Base-by-base conservation (phyloP, 2,888 invertebrate species). In the Melanostoma mellinum region DNA sequence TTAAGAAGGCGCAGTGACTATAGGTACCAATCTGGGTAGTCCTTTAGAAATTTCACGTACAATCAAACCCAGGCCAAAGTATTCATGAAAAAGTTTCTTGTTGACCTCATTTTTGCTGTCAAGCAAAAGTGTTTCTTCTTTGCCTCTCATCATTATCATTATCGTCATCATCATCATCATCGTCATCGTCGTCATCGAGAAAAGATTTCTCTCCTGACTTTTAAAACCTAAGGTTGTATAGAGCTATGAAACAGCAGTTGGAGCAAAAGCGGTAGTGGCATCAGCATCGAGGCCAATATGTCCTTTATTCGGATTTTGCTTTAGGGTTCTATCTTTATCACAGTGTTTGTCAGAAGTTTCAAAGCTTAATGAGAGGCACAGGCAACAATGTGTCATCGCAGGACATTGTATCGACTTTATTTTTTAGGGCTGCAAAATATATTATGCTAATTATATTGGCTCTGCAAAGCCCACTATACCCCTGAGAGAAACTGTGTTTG, bases 361-460 rank as follows among this genome's bases (percentile, higher is more conserved):
- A 32, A 53, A 60, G 55, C 50, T 50, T 72, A 77, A 77, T 77
- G 77, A 76, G 71, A 71, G 63, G 30, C 3, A 9, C 63, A 35
- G 52, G 42, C 68, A 77, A 73, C 73, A 78, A 78, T 74, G 55
- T 67, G 69, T 69, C 73, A 56, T 77, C 48, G 35, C 42, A 65
- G 67, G 78, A 65, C 73, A 73, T 73, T 74, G 67, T 71, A 79
- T 71, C 63, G 60, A 74, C 60, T 40, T 74, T 50, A 30, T 48
- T 61, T 60, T 42, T 78, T 32, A 53, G 33, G 32, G 42, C 65
- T 71, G 58, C 56, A 71, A 84, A 79, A 84, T 79, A 79, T 84
- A 78, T 63, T 79, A 84, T 84, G 84, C 84, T 79, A 84, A 84
- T 84, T 84, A 75, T 74, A 79, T 79, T 74, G 84, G 63, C 67